Base-by-base conservation (phyloP, 2,113 vertebrate genomes). In the Oncorhynchus kisutch region DNA sequence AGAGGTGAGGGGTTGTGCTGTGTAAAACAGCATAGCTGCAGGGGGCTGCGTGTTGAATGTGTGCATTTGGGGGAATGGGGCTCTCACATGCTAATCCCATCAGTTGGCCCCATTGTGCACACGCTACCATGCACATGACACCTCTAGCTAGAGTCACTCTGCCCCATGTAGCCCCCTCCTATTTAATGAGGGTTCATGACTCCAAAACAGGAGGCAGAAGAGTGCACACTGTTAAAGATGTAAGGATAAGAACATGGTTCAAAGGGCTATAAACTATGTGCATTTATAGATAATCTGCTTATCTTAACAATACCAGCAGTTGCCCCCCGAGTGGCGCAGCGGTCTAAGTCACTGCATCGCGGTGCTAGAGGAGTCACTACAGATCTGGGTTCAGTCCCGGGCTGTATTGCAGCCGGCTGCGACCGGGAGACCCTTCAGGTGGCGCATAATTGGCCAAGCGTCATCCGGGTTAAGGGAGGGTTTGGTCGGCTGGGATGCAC, bases 61-160 rank as follows among this genome's bases (percentile, higher is more conserved):
- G 59, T 9, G 54, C 20, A 20, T 57, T 57, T 57, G 54, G 54
- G 20, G 54, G 18, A 62, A 22, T n/a, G n/a, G 59, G 59, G 59
- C n/a, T 62, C 59, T 62, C 59, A 62, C 59, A 62, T 62, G n/a
- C n/a, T 62, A 62, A 62, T 62, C 59, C n/a, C 59, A 62, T 62
- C 59, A n/a, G 59, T 62, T 62, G 59, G 5, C 20, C 59, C 59
- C n/a, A 22, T 8, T 62, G 5, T 62, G n/a, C 7, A 22, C 59
- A 62, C 7, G 59, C n/a, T 16, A 62, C 18, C 48, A 12, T 14
- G 13, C 13, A 51, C 48, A 51, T 20, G 57, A 54, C 12, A 34
- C 51, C 4, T 3, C 51, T 2, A 18, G 3, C 51, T 54, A 54
- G 16, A 54, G 51, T 54, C 51, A 54, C 51, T 54, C 51, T 54